Evolutionary conservation across 2,888 invertebrate species (phyloP).

Genomic region (Acholoe squamosa): DNA sequence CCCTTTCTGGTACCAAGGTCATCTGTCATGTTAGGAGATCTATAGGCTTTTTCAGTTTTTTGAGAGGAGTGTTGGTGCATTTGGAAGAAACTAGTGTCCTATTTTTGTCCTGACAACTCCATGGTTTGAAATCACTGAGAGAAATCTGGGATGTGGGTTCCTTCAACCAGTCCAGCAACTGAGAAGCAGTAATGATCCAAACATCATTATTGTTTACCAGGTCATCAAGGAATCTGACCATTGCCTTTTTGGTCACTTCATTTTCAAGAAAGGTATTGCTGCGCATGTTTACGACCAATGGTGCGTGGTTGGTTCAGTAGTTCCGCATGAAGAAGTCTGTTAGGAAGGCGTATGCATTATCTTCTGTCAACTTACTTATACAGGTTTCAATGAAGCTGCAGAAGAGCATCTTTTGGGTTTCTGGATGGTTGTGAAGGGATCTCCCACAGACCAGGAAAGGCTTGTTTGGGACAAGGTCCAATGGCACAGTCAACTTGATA

Average conservation of each 20-base stretch:
- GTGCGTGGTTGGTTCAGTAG: conserved; percentile 88
- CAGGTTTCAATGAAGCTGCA: conserved; percentile 76
- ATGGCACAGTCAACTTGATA: conserved; percentile 71
- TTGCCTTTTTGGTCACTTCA: background rate
- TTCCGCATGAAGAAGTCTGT: conserved; percentile 89
- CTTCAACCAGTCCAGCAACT: conserved; percentile 77
- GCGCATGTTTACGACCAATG: conserved; percentile 92
- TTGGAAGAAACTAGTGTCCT: background rate
- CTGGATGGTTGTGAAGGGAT: conserved; percentile 85
- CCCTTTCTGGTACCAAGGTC: background rate
- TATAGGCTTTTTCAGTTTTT: background rate
- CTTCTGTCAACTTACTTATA: conserved; percentile 71
- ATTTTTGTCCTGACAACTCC: conserved; percentile 70
- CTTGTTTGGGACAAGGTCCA: background rate
- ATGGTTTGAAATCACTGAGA: conserved; percentile 74
- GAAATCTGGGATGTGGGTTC: conserved; percentile 73
- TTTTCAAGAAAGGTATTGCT: conserved; percentile 88
- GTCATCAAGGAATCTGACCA: conserved; percentile 64
- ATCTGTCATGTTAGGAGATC: background rate
- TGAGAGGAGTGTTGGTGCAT: background rate
- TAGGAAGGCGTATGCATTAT: conserved; percentile 84
- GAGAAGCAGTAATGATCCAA: conserved; percentile 74
- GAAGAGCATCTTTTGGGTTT: conserved; percentile 68
- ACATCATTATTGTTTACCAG: conserved; percentile 76
- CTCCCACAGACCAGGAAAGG: conserved; percentile 87